A percentile compares a stretch with the other conserved stretches of the same genome.
phyloP scores from a whole-genome alignment of 2,888 invertebrate genomes.

The Cephalotes varians region DNA sequence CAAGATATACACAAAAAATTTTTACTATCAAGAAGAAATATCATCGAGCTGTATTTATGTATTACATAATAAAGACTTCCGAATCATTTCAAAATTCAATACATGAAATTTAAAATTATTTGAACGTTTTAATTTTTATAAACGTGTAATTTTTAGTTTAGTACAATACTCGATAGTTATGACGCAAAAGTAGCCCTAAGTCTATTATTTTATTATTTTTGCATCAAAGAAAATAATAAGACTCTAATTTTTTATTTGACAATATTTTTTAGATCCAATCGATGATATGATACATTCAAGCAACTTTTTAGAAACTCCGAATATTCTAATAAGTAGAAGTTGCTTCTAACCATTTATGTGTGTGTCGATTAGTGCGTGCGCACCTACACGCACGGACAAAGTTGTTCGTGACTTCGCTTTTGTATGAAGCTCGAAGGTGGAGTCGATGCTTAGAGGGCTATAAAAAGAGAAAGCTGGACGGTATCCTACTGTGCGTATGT shows the following conservation, averaged over 20 bases:
- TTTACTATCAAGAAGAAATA: no score
- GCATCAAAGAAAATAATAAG: background rate
- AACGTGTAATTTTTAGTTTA: background rate
- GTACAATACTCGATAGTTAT: background rate
- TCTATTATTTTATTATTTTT: background rate
- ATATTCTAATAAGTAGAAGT: slow-evolving; percentile 23
- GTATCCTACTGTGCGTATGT: slow-evolving; percentile 55
- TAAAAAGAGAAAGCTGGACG: slow-evolving; percentile 82
- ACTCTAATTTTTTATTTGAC: background rate
- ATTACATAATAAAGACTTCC: no score
- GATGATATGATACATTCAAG: slow-evolving; percentile 14
- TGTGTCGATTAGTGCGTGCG: slow-evolving; percentile 38
- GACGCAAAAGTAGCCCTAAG: background rate
- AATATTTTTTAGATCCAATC: background rate
- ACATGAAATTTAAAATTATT: background rate
- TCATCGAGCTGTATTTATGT: background rate
- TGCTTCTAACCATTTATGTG: slow-evolving; percentile 18
- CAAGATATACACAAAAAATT: background rate
- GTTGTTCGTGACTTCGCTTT: slow-evolving; percentile 48
- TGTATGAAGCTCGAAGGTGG: slow-evolving; percentile 72
- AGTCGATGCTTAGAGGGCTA: slow-evolving; percentile 78
- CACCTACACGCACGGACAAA: slow-evolving; percentile 14
- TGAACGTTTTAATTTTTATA: background rate
- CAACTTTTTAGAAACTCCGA: slow-evolving; percentile 10
- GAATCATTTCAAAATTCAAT: no score